These are phyloP conservation scores for Gopherus evgoodei DNA, from an alignment of 2,113 vertebrate species.

Conservation along the genomic window DNA sequence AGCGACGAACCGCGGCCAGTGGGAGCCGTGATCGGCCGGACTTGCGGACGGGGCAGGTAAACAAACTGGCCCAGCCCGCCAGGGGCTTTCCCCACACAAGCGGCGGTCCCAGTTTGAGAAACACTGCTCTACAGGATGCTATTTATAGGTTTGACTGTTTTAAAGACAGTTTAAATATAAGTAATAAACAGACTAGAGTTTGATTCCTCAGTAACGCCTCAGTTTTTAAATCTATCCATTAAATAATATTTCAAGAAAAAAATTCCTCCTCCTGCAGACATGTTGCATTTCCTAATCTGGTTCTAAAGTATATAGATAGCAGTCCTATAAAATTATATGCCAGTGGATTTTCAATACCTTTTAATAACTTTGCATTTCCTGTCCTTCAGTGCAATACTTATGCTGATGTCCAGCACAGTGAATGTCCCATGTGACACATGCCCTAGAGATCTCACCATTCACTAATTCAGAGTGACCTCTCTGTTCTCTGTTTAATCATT, in stretches of 20 bases:
- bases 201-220: not conserved
- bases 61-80: too few species aligned
- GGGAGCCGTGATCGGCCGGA: too few species aligned
- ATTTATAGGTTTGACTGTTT: not conserved
- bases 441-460: not conserved
- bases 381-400: not conserved
- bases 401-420: not conserved
- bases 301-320: not conserved
- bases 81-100: too few species aligned
- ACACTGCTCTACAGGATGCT: not conserved
- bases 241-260: not conserved
- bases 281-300: not conserved
- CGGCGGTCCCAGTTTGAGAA: too few species aligned
- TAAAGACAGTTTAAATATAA: conserved; percentile 1
- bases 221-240: not conserved
- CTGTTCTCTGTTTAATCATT: not conserved
- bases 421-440: not conserved
- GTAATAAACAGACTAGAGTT: not conserved
- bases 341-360: not conserved
- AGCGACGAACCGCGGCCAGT: too few species aligned
- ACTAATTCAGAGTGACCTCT: not conserved
- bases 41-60: too few species aligned
- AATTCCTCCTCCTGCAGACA: not conserved
- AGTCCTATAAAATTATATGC: not conserved
- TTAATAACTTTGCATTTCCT: not conserved